These are phyloP conservation scores for Zaprionus bogoriensis DNA, from an alignment of 2,888 invertebrate genomes.

Conservation along the genomic window DNA sequence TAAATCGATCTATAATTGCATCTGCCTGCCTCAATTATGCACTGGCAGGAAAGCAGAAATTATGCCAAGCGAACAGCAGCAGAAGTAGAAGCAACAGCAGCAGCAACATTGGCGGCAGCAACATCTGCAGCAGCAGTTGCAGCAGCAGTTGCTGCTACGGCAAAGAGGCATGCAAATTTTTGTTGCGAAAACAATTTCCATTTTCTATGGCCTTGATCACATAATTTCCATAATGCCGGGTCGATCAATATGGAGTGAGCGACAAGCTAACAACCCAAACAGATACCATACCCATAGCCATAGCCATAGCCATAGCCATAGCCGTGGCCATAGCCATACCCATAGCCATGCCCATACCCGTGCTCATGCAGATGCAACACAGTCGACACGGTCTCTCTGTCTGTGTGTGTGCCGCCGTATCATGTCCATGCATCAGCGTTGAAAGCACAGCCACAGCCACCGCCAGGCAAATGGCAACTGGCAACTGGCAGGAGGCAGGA, in stretches of 20 bases:
- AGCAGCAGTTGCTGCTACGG: neutral
- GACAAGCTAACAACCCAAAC: conserved; percentile 66
- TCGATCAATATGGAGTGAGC: conserved; percentile 78
- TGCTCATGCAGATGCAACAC: neutral
- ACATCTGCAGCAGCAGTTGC: conserved; percentile 10
- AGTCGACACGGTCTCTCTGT: neutral
- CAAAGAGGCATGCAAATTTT: conserved; percentile 45
- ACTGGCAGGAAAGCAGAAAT: conserved; percentile 53
- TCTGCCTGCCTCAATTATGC: conserved; percentile 60
- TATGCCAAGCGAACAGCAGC: conserved; percentile 16
- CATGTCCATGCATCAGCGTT: conserved; percentile 64
- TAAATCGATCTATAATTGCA: conserved; percentile 77
- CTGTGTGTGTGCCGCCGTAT: conserved; percentile 40
- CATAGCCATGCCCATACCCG: neutral
- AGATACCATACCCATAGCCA: conserved; percentile 14
- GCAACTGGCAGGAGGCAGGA: conserved; percentile 3
- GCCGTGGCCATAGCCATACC: conserved; percentile 3
- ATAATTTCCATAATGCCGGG: conserved; percentile 74
- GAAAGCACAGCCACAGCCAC: conserved; percentile 44
- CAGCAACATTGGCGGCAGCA: neutral
- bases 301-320: no score
- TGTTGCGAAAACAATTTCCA: conserved; percentile 70
- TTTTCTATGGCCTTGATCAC: conserved; percentile 81
- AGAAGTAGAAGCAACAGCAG: conserved; percentile 11
- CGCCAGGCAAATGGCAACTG: conserved; percentile 39